These are phyloP conservation scores for Aphrocallistes beatrix DNA, from an alignment of 37 sponge, comb jelly and placozoan species.

Conservation along the genomic window DNA sequence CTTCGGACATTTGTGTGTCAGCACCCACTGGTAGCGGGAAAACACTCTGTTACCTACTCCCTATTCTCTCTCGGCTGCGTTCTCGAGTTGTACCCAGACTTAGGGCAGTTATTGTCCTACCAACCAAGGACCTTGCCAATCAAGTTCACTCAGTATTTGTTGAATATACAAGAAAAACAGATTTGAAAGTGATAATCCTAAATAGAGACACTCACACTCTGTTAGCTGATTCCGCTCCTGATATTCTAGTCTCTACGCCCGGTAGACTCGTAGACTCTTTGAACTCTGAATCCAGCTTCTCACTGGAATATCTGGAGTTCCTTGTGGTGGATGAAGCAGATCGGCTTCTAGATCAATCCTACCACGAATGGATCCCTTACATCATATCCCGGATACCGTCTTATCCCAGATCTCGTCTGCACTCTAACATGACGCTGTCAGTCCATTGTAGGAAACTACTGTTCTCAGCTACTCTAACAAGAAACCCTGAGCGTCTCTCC, in stretches of 20 bases:
- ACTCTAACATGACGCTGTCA: not conserved
- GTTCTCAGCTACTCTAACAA: conserved; percentile 88
- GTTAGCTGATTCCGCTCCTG: not conserved
- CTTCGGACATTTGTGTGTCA: conserved; percentile 68
- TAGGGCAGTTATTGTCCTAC: conserved; percentile 61
- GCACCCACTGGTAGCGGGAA: conserved; percentile 96
- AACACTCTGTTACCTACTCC: conserved; percentile 77
- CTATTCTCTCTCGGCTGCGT: conserved; percentile 47
- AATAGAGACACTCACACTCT: conserved; percentile 10
- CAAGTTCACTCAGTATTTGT: conserved; percentile 63
- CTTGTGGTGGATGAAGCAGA: conserved; percentile 94
- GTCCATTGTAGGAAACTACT: conserved; percentile 67
- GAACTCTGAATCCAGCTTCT: conserved; percentile 20
- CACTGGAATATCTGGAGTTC: conserved; percentile 45
- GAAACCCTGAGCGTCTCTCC: conserved; percentile 74
- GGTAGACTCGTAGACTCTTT: conserved; percentile 67
- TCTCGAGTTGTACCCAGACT: conserved; percentile 25
- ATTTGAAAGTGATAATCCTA: conserved; percentile 28
- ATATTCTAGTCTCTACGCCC: conserved; percentile 75
- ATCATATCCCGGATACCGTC: not conserved
- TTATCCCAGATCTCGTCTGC: not conserved
- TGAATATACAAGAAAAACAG: conserved; percentile 38
- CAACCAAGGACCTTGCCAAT: conserved; percentile 58
- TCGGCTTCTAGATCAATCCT: conserved; percentile 55
- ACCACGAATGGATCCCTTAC: conserved; percentile 59